Conservation (phyloP, 2,797 vertebrate species). For the Phalanger gymnotis region DNA sequence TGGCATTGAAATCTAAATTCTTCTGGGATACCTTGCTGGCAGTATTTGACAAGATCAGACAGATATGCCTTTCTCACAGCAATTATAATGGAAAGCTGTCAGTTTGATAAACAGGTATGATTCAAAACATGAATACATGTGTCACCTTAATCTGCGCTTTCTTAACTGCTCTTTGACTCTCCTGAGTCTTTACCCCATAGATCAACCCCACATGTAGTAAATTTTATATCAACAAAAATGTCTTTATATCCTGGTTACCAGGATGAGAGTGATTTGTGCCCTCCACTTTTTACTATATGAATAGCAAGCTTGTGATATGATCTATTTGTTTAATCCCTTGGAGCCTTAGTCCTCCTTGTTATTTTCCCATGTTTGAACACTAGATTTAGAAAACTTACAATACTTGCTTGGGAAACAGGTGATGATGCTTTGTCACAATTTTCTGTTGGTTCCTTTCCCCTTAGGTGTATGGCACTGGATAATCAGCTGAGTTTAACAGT, state of each 20-base stretch:
- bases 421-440: constrained; percentile 19
- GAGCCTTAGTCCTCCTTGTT: constrained; percentile 20
- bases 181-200: constrained; percentile 43
- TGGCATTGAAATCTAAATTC: constrained; percentile 45
- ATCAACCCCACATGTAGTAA: constrained; percentile 20
- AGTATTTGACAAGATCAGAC: constrained; percentile 56
- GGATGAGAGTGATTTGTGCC: constrained; percentile 40
- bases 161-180: constrained; percentile 31
- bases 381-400: constrained; percentile 32
- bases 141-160: constrained; percentile 44
- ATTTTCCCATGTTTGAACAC: constrained; percentile 37
- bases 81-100: constrained; percentile 53
- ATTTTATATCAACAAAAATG: constrained; percentile 47
- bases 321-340: constrained; percentile 19
- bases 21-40: constrained; percentile 35
- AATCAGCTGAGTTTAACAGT: not conserved
- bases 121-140: constrained; percentile 64
- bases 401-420: constrained; percentile 8
- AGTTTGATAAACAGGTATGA: constrained; percentile 53
- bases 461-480: constrained; percentile 19
- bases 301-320: constrained; percentile 5
- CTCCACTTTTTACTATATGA: constrained; percentile 31
- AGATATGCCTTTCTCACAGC: constrained; percentile 58
- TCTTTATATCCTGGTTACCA: constrained; percentile 47
- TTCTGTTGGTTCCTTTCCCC: not conserved